Conservation (phyloP, 1,140 invertebrate species). For the Ctenoplectra terminalis region DNA sequence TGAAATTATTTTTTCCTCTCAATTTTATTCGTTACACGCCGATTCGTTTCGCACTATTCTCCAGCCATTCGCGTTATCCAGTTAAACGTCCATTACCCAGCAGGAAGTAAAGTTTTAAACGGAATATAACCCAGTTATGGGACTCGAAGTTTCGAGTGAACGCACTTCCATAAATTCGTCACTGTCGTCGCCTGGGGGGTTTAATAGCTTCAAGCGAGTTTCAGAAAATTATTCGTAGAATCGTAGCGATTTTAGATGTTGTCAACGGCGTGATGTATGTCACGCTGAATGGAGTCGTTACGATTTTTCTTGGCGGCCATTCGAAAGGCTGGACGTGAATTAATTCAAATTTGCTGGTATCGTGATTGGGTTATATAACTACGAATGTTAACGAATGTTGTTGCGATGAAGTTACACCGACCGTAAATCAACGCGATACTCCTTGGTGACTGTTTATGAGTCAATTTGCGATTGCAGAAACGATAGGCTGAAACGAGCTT, state of each 20-base stretch:
- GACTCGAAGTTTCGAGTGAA: background rate
- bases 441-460: background rate
- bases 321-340: background rate
- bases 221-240: conserved; percentile 33
- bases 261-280: background rate
- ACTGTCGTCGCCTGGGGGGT: background rate
- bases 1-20: background rate
- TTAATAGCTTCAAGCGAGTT: background rate
- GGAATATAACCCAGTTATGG: background rate
- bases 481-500: no score
- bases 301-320: background rate
- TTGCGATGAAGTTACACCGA: background rate
- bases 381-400: background rate
- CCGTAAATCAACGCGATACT: background rate
- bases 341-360: background rate
- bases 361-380: background rate
- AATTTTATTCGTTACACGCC: background rate
- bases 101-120: background rate
- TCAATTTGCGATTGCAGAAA: background rate
- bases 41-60: background rate
- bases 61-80: background rate
- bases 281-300: conserved; percentile 15
- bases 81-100: background rate
- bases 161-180: background rate
- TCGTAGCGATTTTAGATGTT: conserved; percentile 14